These are phyloP conservation scores for Channa striata DNA, from an alignment of 2,797 vertebrate species.

Conservation along the genomic window DNA sequence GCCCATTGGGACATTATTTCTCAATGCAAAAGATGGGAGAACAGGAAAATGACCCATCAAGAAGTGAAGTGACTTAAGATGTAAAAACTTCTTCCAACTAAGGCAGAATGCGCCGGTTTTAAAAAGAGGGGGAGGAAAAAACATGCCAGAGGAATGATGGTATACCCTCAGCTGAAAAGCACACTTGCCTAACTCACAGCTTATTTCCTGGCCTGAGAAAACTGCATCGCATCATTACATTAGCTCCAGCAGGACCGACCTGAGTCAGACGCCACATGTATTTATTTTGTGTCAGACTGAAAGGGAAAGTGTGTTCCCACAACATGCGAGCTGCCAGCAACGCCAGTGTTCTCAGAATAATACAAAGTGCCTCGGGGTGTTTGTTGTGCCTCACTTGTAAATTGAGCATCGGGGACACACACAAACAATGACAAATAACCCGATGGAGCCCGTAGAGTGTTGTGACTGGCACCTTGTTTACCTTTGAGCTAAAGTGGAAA, in stretches of 20 bases:
- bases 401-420: conserved; percentile 44
- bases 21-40: background rate
- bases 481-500: conserved; percentile 29
- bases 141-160: background rate
- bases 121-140: background rate
- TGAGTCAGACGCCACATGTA: conserved; percentile 41
- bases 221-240: conserved; percentile 36
- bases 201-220: conserved; percentile 37
- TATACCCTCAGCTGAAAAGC: conserved; percentile 6
- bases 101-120: background rate
- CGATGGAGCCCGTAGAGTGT: conserved; percentile 16
- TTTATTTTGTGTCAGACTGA: conserved; percentile 48
- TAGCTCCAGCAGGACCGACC: conserved; percentile 34
- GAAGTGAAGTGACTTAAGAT: background rate
- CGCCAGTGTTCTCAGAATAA: conserved; percentile 37
- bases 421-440: conserved; percentile 8
- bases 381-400: conserved; percentile 39
- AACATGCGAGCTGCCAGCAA: conserved; percentile 38
- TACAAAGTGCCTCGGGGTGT: conserved; percentile 36
- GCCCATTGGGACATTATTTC: conserved; percentile 10
- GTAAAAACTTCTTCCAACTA: background rate
- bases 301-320: conserved; percentile 36
- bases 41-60: background rate
- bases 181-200: conserved; percentile 38
- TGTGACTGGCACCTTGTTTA: conserved; percentile 48